phyloP scores from a whole-genome alignment of 2,113 vertebrate species.

The Calcarius ornatus region DNA sequence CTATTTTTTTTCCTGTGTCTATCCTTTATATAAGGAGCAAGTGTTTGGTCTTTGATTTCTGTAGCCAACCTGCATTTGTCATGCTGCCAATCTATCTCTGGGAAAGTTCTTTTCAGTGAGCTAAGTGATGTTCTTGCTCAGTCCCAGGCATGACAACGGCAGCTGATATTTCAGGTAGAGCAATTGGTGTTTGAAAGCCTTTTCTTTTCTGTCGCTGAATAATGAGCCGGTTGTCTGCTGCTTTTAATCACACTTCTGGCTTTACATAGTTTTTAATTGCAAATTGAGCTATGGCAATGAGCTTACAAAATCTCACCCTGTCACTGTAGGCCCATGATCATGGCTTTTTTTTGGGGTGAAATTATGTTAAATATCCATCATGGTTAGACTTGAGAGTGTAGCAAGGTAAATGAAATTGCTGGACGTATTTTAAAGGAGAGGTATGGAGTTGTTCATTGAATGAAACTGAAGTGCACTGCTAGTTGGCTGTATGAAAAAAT shows the following conservation, averaged over 20 bases:
- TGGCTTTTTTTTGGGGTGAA: background rate
- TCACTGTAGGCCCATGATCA: background rate
- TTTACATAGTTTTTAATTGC: conserved; percentile 39
- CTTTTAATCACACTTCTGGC: conserved; percentile 7
- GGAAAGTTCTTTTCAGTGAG: conserved; percentile 19
- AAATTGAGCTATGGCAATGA: background rate
- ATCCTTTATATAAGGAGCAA: background rate
- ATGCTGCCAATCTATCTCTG: conserved; percentile 16
- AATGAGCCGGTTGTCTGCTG: conserved; percentile 33
- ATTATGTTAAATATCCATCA: background rate
- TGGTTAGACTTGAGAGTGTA: background rate
- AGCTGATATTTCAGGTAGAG: conserved; percentile 37
- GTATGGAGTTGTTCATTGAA: background rate
- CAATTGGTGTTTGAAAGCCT: conserved; percentile 22
- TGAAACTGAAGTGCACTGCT: background rate
- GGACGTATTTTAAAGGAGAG: background rate
- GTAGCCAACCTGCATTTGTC: conserved; percentile 4
- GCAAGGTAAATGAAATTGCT: background rate
- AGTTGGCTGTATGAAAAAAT: background rate
- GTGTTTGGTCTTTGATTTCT: conserved; percentile 19
- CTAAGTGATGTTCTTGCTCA: conserved; percentile 9
- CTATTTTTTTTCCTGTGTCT: background rate
- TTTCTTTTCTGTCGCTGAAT: conserved; percentile 28
- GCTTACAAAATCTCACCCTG: background rate
- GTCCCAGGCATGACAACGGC: conserved; percentile 7